Base-by-base conservation (phyloP, 2,113 vertebrate genomes). In the Peromyscus leucopus region DNA sequence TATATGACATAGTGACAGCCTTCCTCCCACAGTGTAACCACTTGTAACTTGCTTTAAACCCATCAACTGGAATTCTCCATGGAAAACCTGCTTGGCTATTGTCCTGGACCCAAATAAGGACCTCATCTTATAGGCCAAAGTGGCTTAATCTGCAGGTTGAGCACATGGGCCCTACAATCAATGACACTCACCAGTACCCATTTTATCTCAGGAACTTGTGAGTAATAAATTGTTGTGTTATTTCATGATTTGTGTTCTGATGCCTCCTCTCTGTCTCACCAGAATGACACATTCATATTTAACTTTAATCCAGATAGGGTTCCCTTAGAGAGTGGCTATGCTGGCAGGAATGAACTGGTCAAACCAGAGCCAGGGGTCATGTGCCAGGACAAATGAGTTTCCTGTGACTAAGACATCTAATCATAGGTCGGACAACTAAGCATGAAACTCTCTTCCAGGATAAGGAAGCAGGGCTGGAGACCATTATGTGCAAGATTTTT, bases 221-320 rank as follows among this genome's bases (percentile, higher is more conserved):
- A 78, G 26, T 28, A 78, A 78, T 76, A 76, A 12, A 84, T 24
- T 85, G 13, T 86, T 85, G 46, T 85, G 26, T 85, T 86, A 48
- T 67, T 67, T 86, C 61, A 86, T 48, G 83, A 31, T 86, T 86
- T 86, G 26, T 48, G 63, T 48, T 33, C 26, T 33, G 61, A 48
- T 86, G 83, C 61, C 16, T 67, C 39, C 33, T 22, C 78, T 79
- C 83, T 65, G 83, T 36, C 28, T 86, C 28, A 86, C 39, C 83
- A 86, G 61, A 86, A 86, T 67, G 83, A 33, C 83, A 86, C 61
- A 67, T 63, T 28, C 83, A 86, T 86, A 67, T 46, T 67, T 86
- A 86, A 86, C 83, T 86, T 86, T 86, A 46, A 86, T 86, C 83
- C 61, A 86, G 17, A 67, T 86, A 86, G 67, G 26, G 16, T 39